Conservation (phyloP, 1,140 invertebrate species). For the Eumaeus atala region DNA sequence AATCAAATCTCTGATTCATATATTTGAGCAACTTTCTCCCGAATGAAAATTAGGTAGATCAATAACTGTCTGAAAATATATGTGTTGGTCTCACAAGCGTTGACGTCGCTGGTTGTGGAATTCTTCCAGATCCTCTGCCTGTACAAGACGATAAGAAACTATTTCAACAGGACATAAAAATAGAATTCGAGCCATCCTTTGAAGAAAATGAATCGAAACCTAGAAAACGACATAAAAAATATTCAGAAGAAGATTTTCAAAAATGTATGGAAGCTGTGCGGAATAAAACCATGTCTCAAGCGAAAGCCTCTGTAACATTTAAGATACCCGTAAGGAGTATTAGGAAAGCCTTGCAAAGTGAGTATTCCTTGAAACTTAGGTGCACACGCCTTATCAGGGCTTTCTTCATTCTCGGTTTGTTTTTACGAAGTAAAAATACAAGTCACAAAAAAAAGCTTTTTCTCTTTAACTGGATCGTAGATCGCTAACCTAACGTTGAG, state of each 20-base stretch:
- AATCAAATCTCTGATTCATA: too few species aligned
- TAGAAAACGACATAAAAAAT: slow-evolving; percentile 13
- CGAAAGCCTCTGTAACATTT: slow-evolving; percentile 20
- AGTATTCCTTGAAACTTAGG: slow-evolving; percentile 10
- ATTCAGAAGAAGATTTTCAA: slow-evolving; percentile 24
- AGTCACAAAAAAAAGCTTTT: too few species aligned
- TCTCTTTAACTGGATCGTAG: too few species aligned
- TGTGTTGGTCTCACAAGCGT: too few species aligned
- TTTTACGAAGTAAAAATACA: too few species aligned
- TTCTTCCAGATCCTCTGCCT: slow-evolving; percentile 10
- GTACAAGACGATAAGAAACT: slow-evolving; percentile 1
- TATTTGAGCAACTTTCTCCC: too few species aligned
- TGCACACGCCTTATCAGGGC: neutral
- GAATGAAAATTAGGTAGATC: too few species aligned
- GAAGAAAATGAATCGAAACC: neutral
- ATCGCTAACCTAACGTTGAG: too few species aligned
- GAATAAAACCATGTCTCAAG: slow-evolving; percentile 21
- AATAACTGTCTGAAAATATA: too few species aligned
- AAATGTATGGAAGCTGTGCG: slow-evolving; percentile 22
- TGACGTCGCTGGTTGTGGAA: too few species aligned
- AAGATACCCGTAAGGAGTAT: slow-evolving; percentile 23
- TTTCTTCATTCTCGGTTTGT: too few species aligned
- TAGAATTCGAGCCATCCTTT: neutral
- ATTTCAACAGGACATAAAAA: neutral
- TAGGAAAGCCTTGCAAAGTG: slow-evolving; percentile 21